A percentile compares a stretch with the other conserved stretches of the same genome.
These are phyloP conservation scores for Oligia latruncula DNA, from an alignment of 2,888 invertebrate genomes.

Conservation along the genomic window DNA sequence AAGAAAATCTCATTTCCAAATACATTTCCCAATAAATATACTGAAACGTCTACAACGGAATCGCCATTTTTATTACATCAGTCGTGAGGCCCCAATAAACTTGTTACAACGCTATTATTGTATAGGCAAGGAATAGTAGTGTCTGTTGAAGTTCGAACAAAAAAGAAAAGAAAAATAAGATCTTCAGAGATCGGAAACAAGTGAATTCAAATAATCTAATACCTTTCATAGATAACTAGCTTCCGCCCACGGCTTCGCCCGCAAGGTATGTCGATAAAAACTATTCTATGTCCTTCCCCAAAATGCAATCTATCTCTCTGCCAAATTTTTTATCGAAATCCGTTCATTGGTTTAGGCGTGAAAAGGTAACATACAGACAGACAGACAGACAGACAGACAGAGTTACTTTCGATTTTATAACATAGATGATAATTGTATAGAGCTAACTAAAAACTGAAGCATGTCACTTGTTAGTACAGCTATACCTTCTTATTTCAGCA, in stretches of 20 bases:
- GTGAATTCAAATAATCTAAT: constrained; percentile 2
- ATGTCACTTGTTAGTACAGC: not conserved
- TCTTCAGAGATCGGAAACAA: constrained; percentile 9
- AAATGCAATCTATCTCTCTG: too few species aligned
- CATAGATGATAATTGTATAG: not conserved
- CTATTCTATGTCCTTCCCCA: too few species aligned
- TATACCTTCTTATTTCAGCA: not conserved
- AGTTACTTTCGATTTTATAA: too few species aligned
- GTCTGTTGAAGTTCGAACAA: constrained; percentile 28
- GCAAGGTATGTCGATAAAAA: too few species aligned
- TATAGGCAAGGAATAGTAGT: constrained; percentile 41
- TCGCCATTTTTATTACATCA: constrained; percentile 49
- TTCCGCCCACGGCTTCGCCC: too few species aligned
- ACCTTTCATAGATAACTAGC: not conserved
- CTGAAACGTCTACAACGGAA: constrained; percentile 36
- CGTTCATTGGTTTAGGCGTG: too few species aligned
- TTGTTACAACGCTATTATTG: constrained; percentile 49
- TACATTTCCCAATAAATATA: constrained; percentile 51
- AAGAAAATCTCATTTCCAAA: constrained; percentile 48
- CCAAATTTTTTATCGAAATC: too few species aligned
- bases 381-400: too few species aligned
- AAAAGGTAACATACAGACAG: too few species aligned
- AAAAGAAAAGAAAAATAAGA: constrained; percentile 27
- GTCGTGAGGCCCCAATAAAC: constrained; percentile 50
- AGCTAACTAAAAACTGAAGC: not conserved